Evolutionary conservation across 2,888 invertebrate genomes (phyloP), one percentile per base, ranked within the genome.

Genomic region (Empis livida): DNA sequence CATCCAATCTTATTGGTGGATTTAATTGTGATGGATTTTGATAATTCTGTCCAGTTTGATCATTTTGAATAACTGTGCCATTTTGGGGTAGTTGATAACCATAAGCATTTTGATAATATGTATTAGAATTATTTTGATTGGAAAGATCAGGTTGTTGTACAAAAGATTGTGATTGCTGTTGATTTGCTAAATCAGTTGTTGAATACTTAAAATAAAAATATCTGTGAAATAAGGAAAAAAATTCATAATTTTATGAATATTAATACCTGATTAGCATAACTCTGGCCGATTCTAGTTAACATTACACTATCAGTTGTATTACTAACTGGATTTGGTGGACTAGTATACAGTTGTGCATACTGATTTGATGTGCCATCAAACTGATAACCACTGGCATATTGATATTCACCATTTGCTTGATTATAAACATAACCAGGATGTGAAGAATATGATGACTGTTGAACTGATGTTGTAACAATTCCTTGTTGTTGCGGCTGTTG

Each of bases 371-470:
- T 44, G 16, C 54, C 43, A 8, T 56, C 55, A 9, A 59, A 57
- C 47, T 79, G 77, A 49, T 79, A 79, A 1, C 79, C 80, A 45
- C 79, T 78, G 53, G 66, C 75, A 55, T 82, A 82, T 11, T 79
- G 76, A 53, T 77, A 80, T 41, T 58, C 64, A 1, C 79, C 79
- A 0, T 75, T 73, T 1, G 68, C 59, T 1, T 71, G 54, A 57
- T 80, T 78, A 54, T 63, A 80, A 9, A 72, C 71, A 55, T 80
- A 82, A 40, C 78, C 80, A 5, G 79, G 79, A 61, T 80, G 80
- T 45, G 39, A 39, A 3, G 17, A 27, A 27, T 27, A 27, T 27
- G 23, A 27, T 13, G 4, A 5, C 11, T 38, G 38, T n/a, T 37
- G 20, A 16, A 23, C 14, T 10, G 17, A 13, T 39, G 39, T 17